Base-by-base conservation (phyloP, 2,888 invertebrate genomes). In the Diloba caeruleocephala region DNA sequence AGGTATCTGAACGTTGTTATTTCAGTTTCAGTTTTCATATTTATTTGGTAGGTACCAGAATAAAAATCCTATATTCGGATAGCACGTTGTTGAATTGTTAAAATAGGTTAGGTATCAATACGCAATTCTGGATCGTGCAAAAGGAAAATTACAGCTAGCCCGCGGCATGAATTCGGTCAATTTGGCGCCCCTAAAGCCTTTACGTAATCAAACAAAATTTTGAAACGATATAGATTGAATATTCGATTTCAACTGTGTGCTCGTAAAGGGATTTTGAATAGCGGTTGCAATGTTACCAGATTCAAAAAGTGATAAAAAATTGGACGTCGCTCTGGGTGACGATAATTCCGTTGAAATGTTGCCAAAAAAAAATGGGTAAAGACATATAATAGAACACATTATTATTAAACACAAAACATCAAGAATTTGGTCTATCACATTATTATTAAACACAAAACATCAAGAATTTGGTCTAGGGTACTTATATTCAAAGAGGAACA, bases 141-240 rank as follows among this genome's bases (percentile, higher is more conserved):
- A 57, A 54, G 66, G 61, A 61, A 71, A 74, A 73, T 71, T 61
- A 65, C 54, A 56, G 23, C 43, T 37, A 33, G 41, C 66, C 52
- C 36, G 60, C 32, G 58, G 61, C 57, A 56, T 73, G 66, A 70
- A 70, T 73, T 70, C 55, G 71, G 70, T 50, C 74, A 71, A 70
- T 73, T 71, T 70, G 55, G 41, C 53, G 43, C 53, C 57, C 55
- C 49, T 52, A 58, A 59, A 65, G 66, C 60, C 62, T 66, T 63
- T 66, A 59, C 54, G 51, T 59, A 74, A 74, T 66, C 59, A 71
- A 71, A 65, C 58, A 71, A 71, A 60, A 74, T 74, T 71, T 69
- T 73, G 50, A 53, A 72, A 51, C 70, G 57, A 43, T 69, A 70
- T 57, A 58, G 25, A 57, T 57, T 49, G 71, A 71, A 71, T 65